phyloP scores from a whole-genome alignment of 2,888 invertebrate species.

The Rambutsinella grinnellia region DNA sequence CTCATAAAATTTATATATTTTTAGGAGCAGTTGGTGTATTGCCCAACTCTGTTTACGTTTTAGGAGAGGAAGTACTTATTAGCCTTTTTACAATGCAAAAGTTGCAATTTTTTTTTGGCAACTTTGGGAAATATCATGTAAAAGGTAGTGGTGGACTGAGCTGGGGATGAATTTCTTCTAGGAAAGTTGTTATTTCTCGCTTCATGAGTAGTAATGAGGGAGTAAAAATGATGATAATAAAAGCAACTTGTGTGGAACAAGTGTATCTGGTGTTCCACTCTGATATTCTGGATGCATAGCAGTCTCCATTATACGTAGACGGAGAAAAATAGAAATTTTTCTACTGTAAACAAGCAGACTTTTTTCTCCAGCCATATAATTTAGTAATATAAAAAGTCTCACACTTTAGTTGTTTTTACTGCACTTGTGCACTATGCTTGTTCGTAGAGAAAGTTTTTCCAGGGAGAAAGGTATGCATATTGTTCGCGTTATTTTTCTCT shows the following conservation, averaged over 20 bases:
- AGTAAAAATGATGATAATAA: conserved; percentile 58
- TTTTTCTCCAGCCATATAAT: conserved; percentile 20
- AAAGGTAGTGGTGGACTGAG: neutral
- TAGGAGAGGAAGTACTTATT: neutral
- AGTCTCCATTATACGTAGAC: conserved; percentile 23
- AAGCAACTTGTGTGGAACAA: conserved; percentile 62
- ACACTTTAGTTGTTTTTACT: neutral
- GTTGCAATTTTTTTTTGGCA: too few relatives aligned
- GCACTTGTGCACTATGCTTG: conserved; percentile 10
- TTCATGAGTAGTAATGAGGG: conserved; percentile 1
- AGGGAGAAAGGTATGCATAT: neutral
- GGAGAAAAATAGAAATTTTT: conserved; percentile 2
- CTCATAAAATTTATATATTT: neutral
- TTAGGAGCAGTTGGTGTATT: neutral
- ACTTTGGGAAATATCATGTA: too few relatives aligned
- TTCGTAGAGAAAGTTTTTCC: neutral
- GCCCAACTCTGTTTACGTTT: neutral
- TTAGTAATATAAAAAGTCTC: conserved; percentile 26
- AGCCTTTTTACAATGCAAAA: neutral
- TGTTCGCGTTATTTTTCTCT: neutral
- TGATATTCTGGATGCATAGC: conserved; percentile 19
- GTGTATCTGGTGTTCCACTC: conserved; percentile 18
- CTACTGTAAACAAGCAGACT: neutral
- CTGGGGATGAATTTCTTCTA: neutral
- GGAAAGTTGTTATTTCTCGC: conserved; percentile 3